Base-by-base conservation (phyloP, 1,140 invertebrate genomes). In the Neodiprion lecontei region DNA sequence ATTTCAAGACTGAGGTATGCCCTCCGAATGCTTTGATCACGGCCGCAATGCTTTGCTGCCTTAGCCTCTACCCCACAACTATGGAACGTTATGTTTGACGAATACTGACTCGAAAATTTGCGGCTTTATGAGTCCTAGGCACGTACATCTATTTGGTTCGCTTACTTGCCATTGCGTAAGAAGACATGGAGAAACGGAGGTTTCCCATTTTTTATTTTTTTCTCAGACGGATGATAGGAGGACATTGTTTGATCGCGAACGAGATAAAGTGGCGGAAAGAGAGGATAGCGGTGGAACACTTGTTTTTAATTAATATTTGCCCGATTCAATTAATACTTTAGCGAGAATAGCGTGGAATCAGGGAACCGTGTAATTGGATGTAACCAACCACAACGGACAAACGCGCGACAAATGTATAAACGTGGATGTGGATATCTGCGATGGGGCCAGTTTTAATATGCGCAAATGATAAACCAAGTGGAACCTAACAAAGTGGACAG, bases 41-140 rank as follows among this genome's bases (percentile, higher is more conserved):
- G n/a, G 53, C 53, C 53, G n/a, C 53, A 61, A 61, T 61, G 53
- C 53, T 61, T 61, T 61, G 53, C 53, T 61, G 53, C 5, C 53
- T 61, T 9, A 8, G 53, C 53, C 53, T 61, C 8, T 40, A 40
- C 28, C 53, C 53, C 53, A 61, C 53, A 61, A 9, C 53, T 61
- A 61, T 61, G 53, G n/a, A 61, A 61, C 53, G 53, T 61, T 61
- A 61, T 61, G 53, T 61, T 17, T 61, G 53, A 61, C 53, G 53
- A 12, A 14, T 61, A 5, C 53, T 61, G 5, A 40, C 53, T 61
- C 53, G 53, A 61, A 61, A 61, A 61, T 61, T 61, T 61, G 53
- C n/a, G 53, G 53, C 53, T 40, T 40, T 40, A 61, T 14, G 53
- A 61, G 9, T 61, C 10, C 53, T 61, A 17, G 53, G 28, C 28